Evolutionary conservation across 2,113 vertebrate species (phyloP).

Genomic region (Callipepla californica): DNA sequence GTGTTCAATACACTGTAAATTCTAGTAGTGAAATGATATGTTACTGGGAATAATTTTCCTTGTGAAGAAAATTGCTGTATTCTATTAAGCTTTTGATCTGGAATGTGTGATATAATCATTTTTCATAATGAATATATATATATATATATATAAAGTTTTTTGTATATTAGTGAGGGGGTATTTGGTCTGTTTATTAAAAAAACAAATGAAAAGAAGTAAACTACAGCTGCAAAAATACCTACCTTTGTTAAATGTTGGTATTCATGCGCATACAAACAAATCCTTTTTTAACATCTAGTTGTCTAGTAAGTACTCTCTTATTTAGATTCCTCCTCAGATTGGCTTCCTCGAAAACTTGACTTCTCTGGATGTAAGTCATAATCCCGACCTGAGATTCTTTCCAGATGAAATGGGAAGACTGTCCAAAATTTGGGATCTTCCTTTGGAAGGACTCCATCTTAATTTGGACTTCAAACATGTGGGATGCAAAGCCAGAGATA

Average conservation of each 20-base stretch:
- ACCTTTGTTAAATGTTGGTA: background rate
- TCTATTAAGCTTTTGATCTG: background rate
- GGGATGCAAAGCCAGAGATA: slow-evolving; percentile 95
- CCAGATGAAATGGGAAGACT: slow-evolving; percentile 97
- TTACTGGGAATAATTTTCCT: background rate
- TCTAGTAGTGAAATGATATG: background rate
- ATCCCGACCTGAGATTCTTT: slow-evolving; percentile 87
- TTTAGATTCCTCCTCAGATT: slow-evolving; percentile 92
- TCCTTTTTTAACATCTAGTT: background rate
- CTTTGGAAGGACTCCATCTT: slow-evolving; percentile 90
- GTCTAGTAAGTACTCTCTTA: background rate
- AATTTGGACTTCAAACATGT: slow-evolving; percentile 94
- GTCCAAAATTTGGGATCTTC: slow-evolving; percentile 93
- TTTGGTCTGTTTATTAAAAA: background rate
- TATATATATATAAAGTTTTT: background rate
- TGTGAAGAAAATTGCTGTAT: background rate
- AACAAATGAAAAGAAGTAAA: background rate
- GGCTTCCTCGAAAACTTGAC: slow-evolving; percentile 91
- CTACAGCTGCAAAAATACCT: background rate
- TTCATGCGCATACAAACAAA: background rate
- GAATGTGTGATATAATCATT: background rate
- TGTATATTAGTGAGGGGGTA: background rate
- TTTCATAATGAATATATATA: background rate
- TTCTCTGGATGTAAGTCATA: slow-evolving; percentile 92
- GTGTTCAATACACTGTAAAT: background rate